Evolutionary conservation across 2,113 vertebrate species (phyloP).

Genomic region (Sula dactylatra): DNA sequence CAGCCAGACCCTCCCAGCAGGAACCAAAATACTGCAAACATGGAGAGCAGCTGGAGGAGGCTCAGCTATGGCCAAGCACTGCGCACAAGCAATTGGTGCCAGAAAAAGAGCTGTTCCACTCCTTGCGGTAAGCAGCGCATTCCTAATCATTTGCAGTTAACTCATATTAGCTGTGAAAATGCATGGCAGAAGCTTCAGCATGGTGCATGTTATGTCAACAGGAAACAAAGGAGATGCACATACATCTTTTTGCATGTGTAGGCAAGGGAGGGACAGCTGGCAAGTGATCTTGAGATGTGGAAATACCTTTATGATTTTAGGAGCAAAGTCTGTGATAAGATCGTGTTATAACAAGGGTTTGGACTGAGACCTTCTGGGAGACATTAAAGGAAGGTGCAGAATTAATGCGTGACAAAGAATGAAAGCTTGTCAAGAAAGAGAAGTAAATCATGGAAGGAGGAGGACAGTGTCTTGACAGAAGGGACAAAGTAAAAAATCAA

Average conservation of each 20-base stretch:
- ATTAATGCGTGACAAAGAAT: slow-evolving; percentile 1
- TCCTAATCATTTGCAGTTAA: background rate
- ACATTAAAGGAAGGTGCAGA: background rate
- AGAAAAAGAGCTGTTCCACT: background rate
- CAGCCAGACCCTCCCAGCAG: background rate
- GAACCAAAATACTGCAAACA: background rate
- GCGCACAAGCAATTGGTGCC: background rate
- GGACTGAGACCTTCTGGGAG: background rate
- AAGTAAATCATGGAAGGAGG: slow-evolving; percentile 24
- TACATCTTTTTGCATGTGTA: background rate
- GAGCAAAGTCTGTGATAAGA: background rate
- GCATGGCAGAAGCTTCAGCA: background rate
- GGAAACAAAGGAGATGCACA: background rate
- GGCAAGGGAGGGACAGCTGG: background rate
- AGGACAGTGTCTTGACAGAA: slow-evolving; percentile 38
- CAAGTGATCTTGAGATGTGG: background rate
- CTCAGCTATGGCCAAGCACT: background rate
- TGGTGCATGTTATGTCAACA: background rate
- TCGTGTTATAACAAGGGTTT: background rate
- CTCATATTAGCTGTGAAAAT: background rate
- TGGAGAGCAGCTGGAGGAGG: background rate
- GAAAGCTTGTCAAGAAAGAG: slow-evolving; percentile 1
- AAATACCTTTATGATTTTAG: background rate
- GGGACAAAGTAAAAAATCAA: slow-evolving; percentile 44
- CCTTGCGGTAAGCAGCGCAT: rapidly evolving